These are phyloP conservation scores for Grammomys dolichurus DNA, from an alignment of 2,113 vertebrate species.

Conservation along the genomic window DNA sequence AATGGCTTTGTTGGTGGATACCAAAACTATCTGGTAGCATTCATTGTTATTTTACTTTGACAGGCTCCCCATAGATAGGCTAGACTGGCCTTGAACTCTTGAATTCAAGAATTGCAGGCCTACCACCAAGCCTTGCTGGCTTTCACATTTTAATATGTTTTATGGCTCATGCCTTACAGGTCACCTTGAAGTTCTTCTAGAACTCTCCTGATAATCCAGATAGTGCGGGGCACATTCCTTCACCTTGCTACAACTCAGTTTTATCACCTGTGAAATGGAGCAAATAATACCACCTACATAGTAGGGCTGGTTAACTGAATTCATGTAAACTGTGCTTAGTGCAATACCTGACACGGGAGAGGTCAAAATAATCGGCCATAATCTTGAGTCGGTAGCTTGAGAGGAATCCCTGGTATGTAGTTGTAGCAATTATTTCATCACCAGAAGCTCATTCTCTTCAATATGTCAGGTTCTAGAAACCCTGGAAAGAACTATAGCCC, in stretches of 20 bases:
- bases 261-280: constrained; percentile 42
- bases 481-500: background rate
- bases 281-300: background rate
- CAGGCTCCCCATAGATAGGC: background rate
- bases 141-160: constrained; percentile 60
- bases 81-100: background rate
- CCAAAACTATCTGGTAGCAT: constrained; percentile 42
- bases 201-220: constrained; percentile 7
- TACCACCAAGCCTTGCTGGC: background rate
- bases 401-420: constrained; percentile 27
- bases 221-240: background rate
- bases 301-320: constrained; percentile 14
- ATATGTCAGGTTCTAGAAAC: constrained; percentile 47
- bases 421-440: constrained; percentile 8
- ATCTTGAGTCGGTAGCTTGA: background rate
- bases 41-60: constrained; percentile 54
- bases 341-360: background rate
- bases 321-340: background rate
- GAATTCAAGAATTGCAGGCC: background rate
- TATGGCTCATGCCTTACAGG: background rate
- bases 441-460: constrained; percentile 42
- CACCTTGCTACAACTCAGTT: constrained; percentile 14
- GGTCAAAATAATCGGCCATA: constrained; percentile 13
- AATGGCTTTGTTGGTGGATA: constrained; percentile 38
- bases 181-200: constrained; percentile 40